These are phyloP conservation scores for Drosophila lini DNA, from an alignment of 1,140 invertebrate genomes.

Conservation along the genomic window DNA sequence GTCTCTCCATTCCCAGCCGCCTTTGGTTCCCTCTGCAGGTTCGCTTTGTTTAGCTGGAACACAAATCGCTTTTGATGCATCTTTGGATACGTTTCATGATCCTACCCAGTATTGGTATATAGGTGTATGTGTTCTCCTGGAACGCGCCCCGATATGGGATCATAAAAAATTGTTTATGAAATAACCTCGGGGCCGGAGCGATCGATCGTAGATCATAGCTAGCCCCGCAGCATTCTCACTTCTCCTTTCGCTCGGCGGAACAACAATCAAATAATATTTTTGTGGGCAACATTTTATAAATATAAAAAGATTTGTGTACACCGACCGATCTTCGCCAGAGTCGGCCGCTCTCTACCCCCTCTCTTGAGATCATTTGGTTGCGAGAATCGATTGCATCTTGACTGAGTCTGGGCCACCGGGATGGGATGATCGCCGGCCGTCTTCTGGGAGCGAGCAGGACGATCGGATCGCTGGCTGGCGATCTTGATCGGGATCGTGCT, in stretches of 20 bases:
- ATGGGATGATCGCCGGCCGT: neutral
- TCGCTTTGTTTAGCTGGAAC: conserved; percentile 37
- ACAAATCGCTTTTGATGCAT: conserved; percentile 77
- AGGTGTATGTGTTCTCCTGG: conserved; percentile 6
- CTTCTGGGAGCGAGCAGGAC: conserved; percentile 3
- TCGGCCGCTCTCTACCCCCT: conserved; percentile 2
- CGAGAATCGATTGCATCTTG: conserved; percentile 71
- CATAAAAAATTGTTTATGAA: conserved; percentile 77
- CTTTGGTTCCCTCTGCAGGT: conserved; percentile 27
- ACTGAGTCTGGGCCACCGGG: conserved; percentile 20
- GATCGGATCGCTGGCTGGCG: neutral
- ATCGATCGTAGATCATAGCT: conserved; percentile 35
- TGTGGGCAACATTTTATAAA: conserved; percentile 71
- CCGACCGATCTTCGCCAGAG: conserved; percentile 4
- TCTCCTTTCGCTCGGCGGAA: conserved; percentile 13
- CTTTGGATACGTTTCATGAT: conserved; percentile 82
- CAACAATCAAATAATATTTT: conserved; percentile 77
- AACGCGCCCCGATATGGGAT: conserved; percentile 8
- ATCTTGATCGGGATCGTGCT: conserved; percentile 25
- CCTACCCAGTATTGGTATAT: conserved; percentile 35
- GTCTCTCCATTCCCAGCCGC: conserved; percentile 72
- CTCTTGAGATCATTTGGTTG: conserved; percentile 74
- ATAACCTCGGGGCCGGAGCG: conserved; percentile 4
- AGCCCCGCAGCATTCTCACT: conserved; percentile 9
- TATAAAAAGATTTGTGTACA: conserved; percentile 62